Percentiles rank a stretch among this genome's conserved stretches.
Conservation (phyloP, 2,888 invertebrate genomes). For the Drosophila prolongata region DNA sequence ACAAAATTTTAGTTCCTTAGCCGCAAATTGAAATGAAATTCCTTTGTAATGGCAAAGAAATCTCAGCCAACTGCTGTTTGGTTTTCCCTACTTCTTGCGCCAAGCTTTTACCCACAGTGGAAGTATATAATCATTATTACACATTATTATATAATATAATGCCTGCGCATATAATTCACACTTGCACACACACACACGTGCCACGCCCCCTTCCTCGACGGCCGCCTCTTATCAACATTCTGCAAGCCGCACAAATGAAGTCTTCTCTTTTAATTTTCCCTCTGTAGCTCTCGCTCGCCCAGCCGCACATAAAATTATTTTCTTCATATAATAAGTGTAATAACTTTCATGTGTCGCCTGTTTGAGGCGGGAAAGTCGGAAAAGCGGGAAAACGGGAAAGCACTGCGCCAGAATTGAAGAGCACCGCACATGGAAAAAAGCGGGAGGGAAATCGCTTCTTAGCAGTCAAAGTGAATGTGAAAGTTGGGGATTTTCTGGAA, state of each 20-base stretch:
- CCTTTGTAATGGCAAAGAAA: background rate
- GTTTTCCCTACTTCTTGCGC: background rate
- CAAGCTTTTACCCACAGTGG: background rate
- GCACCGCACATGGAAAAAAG: slow-evolving; percentile 8
- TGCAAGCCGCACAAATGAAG: slow-evolving; percentile 77
- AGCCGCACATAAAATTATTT: slow-evolving; percentile 71
- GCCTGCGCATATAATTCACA: slow-evolving; percentile 63
- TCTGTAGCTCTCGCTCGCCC: slow-evolving; percentile 5
- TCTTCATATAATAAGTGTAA: slow-evolving; percentile 80
- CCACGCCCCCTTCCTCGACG: slow-evolving; percentile 46
- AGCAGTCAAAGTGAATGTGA: slow-evolving; percentile 9
- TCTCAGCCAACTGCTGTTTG: background rate
- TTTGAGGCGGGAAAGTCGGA: slow-evolving; percentile 2
- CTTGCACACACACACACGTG: slow-evolving; percentile 41
- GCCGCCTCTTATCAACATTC: slow-evolving; percentile 71
- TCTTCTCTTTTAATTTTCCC: slow-evolving; percentile 77
- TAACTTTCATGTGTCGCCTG: slow-evolving; percentile 77
- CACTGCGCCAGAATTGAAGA: slow-evolving; percentile 13
- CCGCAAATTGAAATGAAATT: background rate
- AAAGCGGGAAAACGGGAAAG: background rate
- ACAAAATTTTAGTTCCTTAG: too few relatives aligned
- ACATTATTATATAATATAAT: slow-evolving; percentile 73
- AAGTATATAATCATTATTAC: slow-evolving; percentile 70
- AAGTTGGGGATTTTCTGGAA: background rate
- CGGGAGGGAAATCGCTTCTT: slow-evolving; percentile 24